Percentiles rank a stretch among this genome's conserved stretches.
These are phyloP conservation scores for Hozukius guyotensis DNA, from an alignment of 2,797 vertebrate genomes.

Conservation along the genomic window DNA sequence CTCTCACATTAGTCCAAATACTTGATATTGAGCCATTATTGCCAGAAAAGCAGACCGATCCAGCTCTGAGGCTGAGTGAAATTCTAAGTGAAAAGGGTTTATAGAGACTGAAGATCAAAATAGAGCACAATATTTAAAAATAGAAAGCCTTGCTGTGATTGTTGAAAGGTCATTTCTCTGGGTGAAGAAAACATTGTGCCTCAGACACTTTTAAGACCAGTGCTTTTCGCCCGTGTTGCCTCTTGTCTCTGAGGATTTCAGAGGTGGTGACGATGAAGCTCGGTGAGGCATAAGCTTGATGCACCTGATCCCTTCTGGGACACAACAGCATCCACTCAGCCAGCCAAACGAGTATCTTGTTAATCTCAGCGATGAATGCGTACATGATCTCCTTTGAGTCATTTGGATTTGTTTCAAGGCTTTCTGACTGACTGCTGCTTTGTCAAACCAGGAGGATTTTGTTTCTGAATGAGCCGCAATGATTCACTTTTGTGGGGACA, in stretches of 20 bases:
- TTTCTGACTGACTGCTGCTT: background rate
- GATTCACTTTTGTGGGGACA: background rate
- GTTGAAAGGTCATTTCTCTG: constrained; percentile 42
- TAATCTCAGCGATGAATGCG: background rate
- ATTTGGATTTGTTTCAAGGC: background rate
- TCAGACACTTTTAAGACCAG: constrained; percentile 20
- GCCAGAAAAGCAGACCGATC: background rate
- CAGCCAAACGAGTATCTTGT: background rate
- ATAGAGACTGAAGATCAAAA: background rate
- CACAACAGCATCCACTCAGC: background rate
- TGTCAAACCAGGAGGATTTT: background rate
- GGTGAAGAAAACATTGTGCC: constrained; percentile 10
- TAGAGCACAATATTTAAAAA: background rate
- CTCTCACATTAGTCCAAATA: background rate
- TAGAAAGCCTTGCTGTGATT: background rate
- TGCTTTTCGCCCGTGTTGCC: background rate
- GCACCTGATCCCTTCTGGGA: constrained; percentile 35
- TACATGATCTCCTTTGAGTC: background rate
- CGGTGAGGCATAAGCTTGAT: background rate
- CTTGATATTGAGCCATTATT: background rate
- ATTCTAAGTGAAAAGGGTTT: background rate
- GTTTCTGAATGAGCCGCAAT: background rate
- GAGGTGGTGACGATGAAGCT: constrained; percentile 1
- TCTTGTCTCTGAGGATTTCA: constrained; percentile 37
- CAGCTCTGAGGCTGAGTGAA: background rate